phyloP scores from a whole-genome alignment of 2,888 invertebrate genomes.

The Argynnis bischoffii region DNA sequence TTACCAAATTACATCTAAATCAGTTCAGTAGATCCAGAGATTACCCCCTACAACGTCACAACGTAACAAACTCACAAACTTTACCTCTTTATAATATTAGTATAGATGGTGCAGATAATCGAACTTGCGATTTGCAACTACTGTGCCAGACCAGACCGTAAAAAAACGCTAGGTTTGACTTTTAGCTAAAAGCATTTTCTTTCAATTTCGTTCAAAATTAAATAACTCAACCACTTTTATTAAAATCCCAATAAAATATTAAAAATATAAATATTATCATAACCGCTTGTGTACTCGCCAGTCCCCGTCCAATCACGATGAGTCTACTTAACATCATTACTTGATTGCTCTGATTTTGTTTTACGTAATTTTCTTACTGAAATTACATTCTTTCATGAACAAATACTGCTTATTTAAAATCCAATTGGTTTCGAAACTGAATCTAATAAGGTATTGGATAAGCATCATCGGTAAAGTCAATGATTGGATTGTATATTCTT shows the following conservation, averaged over 20 bases:
- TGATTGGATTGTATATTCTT: constrained; percentile 11
- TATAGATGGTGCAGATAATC: too few relatives aligned
- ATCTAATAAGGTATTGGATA: constrained; percentile 14
- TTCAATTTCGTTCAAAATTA: too few relatives aligned
- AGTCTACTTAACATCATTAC: constrained; percentile 43
- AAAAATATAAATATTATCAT: not conserved
- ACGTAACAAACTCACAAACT: too few relatives aligned
- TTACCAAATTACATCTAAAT: too few relatives aligned
- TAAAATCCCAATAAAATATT: not conserved
- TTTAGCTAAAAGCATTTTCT: constrained; percentile 5
- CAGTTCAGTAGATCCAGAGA: too few relatives aligned
- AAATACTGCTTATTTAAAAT: constrained; percentile 13
- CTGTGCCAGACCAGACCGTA: too few relatives aligned
- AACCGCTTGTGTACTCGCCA: constrained; percentile 29
- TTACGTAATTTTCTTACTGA: constrained; percentile 38
- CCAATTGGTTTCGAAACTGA: constrained; percentile 1
- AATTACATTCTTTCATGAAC: constrained; percentile 37
- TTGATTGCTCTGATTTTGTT: constrained; percentile 44
- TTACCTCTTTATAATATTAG: too few relatives aligned
- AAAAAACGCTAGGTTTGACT: not conserved
- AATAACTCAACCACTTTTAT: too few relatives aligned
- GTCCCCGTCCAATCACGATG: constrained; percentile 36
- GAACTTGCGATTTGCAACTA: too few relatives aligned
- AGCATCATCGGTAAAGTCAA: constrained; percentile 3
- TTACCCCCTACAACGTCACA: too few relatives aligned